Evolutionary conservation across 2,888 invertebrate species (phyloP), one percentile per base, ranked within the genome.

Genomic region (Tinea trinotella): DNA sequence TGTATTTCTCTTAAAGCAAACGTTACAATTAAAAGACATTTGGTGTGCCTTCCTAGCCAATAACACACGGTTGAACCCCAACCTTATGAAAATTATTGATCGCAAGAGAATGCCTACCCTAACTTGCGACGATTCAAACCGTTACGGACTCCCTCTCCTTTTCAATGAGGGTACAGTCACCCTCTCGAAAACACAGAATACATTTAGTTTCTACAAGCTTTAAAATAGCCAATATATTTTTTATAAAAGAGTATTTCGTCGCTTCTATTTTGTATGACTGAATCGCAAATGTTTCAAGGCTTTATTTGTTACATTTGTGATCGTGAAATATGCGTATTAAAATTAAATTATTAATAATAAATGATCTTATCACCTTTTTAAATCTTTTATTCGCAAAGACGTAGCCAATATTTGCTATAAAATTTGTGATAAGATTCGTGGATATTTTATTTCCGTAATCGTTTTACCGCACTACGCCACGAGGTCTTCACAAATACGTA

Each of bases 41-140:
- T n/a, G n/a, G n/a, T n/a, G n/a, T n/a, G n/a, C n/a, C n/a, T n/a
- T n/a, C n/a, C n/a, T n/a, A n/a, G n/a, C n/a, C n/a, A n/a, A n/a
- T n/a, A n/a, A 30, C 30, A 30, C 30, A 30, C 30, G 30, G 30
- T 7, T 4, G 9, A 30, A 30, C 30, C 30, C 30, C 30, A 30
- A 30, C 30, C 7, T 30, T 30, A 40, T 15, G 40, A 40, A 15
- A 40, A 40, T 40, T 40, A 40, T 40, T 40, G 40, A 40, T 40
- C 40, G 40, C 15, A 40, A 2, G 30, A 7, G 30, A 40, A 40
- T 40, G 40, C 40, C 40, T 40, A 13, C 40, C 40, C 13, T 15
- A 7, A 40, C 13, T 40, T 15, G 40, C 40, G 40, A 40, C 6
- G 12, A 13, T 40, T 22, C 30, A 4, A 30, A 30, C n/a, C 30